Conservation (phyloP, 2,113 vertebrate genomes). For the Notarius quadriscutis region DNA sequence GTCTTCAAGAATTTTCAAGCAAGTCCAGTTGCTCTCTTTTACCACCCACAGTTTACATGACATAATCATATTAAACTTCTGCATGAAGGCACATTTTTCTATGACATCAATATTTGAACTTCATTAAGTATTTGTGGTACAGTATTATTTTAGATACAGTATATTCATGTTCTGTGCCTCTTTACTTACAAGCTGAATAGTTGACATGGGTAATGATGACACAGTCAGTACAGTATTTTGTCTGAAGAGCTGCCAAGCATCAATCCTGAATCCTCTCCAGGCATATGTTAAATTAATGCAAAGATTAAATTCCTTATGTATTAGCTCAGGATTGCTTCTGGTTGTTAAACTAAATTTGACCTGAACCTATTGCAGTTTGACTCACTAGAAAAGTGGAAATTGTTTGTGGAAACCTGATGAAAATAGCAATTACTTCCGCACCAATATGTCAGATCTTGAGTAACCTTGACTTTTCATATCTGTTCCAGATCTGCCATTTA, state of each 20-base stretch:
- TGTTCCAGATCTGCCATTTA: neutral
- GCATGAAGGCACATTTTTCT: neutral
- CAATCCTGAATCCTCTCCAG: conserved; percentile 11
- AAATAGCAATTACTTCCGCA: neutral
- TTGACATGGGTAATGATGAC: neutral
- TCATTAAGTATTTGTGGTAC: neutral
- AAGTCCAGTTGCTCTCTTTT: too few species aligned
- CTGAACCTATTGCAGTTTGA: neutral
- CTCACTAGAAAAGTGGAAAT: neutral
- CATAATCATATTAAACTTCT: neutral
- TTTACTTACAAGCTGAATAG: neutral
- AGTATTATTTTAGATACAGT: neutral
- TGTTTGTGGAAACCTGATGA: neutral
- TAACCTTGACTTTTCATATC: neutral
- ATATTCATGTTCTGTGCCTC: neutral
- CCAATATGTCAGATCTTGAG: neutral
- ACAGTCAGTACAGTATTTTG: neutral
- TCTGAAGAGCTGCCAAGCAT: conserved; percentile 7
- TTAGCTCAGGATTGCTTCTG: conserved; percentile 2
- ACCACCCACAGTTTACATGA: neutral
- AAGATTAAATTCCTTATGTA: conserved; percentile 29
- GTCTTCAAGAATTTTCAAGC: too few species aligned
- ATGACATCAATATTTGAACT: neutral
- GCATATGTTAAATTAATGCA: neutral
- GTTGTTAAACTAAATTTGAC: conserved; percentile 18